phyloP scores from a whole-genome alignment of 2,888 invertebrate species.

The Nomada goodeniana region DNA sequence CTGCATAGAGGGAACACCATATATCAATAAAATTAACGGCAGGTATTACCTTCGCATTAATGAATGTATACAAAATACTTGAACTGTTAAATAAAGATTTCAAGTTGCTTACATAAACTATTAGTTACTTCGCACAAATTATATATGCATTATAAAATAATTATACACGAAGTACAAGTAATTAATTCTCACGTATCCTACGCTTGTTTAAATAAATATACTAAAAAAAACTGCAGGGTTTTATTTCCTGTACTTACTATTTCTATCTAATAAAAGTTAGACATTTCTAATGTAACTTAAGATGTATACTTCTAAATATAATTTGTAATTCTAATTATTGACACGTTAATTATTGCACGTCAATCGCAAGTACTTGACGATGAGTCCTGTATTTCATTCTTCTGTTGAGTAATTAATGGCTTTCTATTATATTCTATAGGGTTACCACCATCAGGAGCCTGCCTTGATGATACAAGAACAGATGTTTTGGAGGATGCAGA shows the following conservation, averaged over 20 bases:
- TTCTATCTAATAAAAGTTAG: neutral
- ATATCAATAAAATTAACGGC: neutral
- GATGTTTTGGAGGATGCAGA: slow-evolving; percentile 74
- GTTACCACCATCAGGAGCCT: slow-evolving; percentile 82
- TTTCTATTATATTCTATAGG: slow-evolving; percentile 77
- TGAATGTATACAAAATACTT: slow-evolving; percentile 6
- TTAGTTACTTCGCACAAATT: slow-evolving; percentile 1
- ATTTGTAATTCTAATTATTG: slow-evolving; percentile 17
- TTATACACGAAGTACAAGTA: neutral
- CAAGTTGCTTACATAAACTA: neutral
- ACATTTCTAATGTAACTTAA: neutral
- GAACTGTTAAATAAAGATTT: slow-evolving; percentile 10
- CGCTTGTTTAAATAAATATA: neutral
- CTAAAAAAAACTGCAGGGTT: neutral
- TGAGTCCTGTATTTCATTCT: slow-evolving; percentile 60
- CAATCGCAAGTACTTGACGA: slow-evolving; percentile 66
- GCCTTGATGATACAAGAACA: slow-evolving; percentile 77
- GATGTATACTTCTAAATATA: slow-evolving; percentile 1
- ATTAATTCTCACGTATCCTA: slow-evolving; percentile 13
- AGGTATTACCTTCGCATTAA: slow-evolving; percentile 28
- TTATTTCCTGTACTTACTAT: neutral
- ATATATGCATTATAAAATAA: neutral
- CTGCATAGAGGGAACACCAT: slow-evolving; percentile 36
- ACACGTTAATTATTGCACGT: slow-evolving; percentile 1
- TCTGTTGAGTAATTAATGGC: slow-evolving; percentile 49